phyloP scores from a whole-genome alignment of 1,140 invertebrate species.

The Diploscapter pachys region DNA sequence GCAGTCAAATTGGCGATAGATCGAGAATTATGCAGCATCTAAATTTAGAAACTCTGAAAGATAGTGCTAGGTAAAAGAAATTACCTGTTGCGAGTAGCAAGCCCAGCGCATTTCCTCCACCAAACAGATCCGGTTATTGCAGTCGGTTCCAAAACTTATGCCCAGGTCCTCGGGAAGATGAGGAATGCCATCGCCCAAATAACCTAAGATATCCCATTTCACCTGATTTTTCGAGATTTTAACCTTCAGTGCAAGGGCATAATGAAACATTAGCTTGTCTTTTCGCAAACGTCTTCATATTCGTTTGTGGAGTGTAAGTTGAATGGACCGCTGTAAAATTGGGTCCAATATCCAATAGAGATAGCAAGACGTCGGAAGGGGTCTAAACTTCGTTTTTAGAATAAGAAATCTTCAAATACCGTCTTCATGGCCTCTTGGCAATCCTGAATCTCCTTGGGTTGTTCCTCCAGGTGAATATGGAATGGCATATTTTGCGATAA shows the following conservation, averaged over 20 bases:
- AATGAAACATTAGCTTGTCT: too few species aligned
- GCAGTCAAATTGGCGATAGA: slow-evolving; percentile 44
- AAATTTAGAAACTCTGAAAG: slow-evolving; percentile 4
- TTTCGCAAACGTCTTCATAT: slow-evolving; percentile 21
- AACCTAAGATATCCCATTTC: slow-evolving; percentile 30
- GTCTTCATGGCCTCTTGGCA: slow-evolving; percentile 27
- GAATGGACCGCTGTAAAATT: slow-evolving; percentile 49
- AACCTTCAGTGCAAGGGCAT: too few species aligned
- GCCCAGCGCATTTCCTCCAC: slow-evolving; percentile 57
- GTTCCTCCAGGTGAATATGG: slow-evolving; percentile 56
- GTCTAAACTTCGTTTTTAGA: background rate
- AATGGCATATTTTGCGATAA: slow-evolving; percentile 39
- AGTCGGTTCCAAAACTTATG: slow-evolving; percentile 55
- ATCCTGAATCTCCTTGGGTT: slow-evolving; percentile 50
- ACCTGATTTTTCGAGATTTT: too few species aligned
- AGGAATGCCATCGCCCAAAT: slow-evolving; percentile 54
- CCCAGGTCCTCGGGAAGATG: slow-evolving; percentile 38
- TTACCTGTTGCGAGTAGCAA: slow-evolving; percentile 54
- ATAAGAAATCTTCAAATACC: too few species aligned
- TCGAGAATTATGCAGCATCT: slow-evolving; percentile 50
- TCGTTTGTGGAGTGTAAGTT: slow-evolving; percentile 43
- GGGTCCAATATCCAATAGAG: slow-evolving; percentile 15
- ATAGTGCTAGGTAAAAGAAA: background rate
- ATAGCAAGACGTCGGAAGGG: slow-evolving; percentile 13
- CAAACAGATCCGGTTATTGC: slow-evolving; percentile 53